A percentile compares a stretch with the other conserved stretches of the same genome.
Evolutionary conservation across 2,797 vertebrate genomes (phyloP).

Genomic region (Odontamblyopus lacepedii): DNA sequence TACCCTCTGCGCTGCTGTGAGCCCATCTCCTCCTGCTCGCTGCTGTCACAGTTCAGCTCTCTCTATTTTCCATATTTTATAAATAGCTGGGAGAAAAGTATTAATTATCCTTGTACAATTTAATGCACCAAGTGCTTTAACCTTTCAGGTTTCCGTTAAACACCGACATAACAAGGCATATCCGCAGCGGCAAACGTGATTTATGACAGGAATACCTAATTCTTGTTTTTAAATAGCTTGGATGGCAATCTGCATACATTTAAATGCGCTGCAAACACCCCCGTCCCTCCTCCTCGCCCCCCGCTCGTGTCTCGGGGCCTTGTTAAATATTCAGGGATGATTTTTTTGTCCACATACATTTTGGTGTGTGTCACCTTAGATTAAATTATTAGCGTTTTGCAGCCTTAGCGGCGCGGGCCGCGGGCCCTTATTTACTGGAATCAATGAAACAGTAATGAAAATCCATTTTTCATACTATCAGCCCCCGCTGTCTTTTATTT

Average conservation of each 20-base stretch:
- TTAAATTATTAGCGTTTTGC: slow-evolving; percentile 99
- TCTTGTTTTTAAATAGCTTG: slow-evolving; percentile 99
- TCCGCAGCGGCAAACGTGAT: slow-evolving; percentile 97
- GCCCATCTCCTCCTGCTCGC: slow-evolving; percentile 81
- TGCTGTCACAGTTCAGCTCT: slow-evolving; percentile 91
- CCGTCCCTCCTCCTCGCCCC: slow-evolving; percentile 48
- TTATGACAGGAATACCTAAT: slow-evolving; percentile 99
- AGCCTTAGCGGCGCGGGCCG: slow-evolving; percentile 91
- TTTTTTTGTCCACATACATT: slow-evolving; percentile 99
- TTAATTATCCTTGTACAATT: slow-evolving; percentile 99
- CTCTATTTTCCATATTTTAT: slow-evolving; percentile 97
- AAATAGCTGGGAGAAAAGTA: slow-evolving; percentile 99
- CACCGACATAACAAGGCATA: slow-evolving; percentile 97
- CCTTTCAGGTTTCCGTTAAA: slow-evolving; percentile 99
- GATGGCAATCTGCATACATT: slow-evolving; percentile 99
- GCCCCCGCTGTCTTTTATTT: slow-evolving; percentile 98
- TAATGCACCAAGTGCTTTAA: slow-evolving; percentile 99
- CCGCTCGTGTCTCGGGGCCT: slow-evolving; percentile 90
- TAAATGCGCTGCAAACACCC: slow-evolving; percentile 88
- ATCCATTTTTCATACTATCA: slow-evolving; percentile 99
- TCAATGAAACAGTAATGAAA: slow-evolving; percentile 99
- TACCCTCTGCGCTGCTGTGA: slow-evolving; percentile 6
- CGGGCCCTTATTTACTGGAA: slow-evolving; percentile 99
- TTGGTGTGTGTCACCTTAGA: slow-evolving; percentile 99
- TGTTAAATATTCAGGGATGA: slow-evolving; percentile 99